A percentile compares a stretch with the other conserved stretches of the same genome.
Evolutionary conservation across 2,113 vertebrate genomes (phyloP).

Genomic region (Rhea pennata): DNA sequence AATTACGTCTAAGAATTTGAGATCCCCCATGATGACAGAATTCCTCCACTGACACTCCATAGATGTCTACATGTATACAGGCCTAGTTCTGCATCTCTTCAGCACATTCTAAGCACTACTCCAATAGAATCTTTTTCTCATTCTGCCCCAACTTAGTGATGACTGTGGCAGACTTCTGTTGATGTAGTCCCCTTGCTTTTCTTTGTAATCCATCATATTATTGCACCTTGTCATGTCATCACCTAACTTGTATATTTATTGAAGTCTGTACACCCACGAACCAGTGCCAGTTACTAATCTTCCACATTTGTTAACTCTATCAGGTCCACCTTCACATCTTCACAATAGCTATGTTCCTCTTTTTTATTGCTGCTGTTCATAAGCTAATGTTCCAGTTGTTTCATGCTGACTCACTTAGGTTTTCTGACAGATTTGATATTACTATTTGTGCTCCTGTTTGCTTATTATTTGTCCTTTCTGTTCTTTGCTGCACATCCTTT

Average conservation of each 20-base stretch:
- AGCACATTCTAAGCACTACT: not conserved
- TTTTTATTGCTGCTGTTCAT: not conserved
- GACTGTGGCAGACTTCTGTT: not conserved
- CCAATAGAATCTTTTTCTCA: not conserved
- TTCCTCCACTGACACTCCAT: not conserved
- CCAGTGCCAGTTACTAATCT: not conserved
- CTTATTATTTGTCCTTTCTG: not conserved
- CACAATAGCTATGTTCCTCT: not conserved
- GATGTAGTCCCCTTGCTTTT: not conserved
- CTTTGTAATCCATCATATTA: rapidly evolving
- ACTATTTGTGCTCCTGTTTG: not conserved
- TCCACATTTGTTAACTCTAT: not conserved
- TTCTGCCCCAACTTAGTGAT: not conserved
- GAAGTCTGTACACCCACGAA: not conserved
- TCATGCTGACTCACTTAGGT: not conserved
- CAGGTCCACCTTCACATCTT: not conserved
- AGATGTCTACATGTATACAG: not conserved
- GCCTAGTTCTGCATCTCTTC: not conserved
- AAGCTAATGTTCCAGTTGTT: not conserved
- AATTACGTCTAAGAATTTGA: not conserved
- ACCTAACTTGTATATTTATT: not conserved
- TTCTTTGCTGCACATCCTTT: not conserved
- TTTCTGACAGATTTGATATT: not conserved
- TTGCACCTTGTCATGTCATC: not conserved
- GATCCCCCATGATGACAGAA: not conserved